These are phyloP conservation scores for Strongylocentrotus purpuratus DNA, from an alignment of 35 echinoderm and acorn worm species.

Conservation along the genomic window DNA sequence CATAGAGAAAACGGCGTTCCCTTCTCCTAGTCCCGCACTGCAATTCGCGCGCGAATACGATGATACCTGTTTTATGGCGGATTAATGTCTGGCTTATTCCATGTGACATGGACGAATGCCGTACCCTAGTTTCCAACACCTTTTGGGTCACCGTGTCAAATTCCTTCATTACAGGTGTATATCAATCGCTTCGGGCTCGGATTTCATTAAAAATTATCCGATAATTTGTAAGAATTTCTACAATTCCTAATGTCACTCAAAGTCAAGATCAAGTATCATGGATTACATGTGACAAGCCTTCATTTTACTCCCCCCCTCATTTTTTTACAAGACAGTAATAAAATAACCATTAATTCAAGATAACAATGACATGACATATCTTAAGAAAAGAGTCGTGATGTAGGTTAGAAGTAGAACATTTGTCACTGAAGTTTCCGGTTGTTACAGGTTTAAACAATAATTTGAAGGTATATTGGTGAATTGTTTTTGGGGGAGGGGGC, in stretches of 20 bases:
- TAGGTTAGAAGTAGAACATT: no score
- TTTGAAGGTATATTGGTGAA: no score
- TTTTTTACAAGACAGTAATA: no score
- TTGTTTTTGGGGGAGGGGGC: no score
- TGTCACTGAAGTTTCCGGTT: no score
- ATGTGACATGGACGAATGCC: constrained; percentile 16
- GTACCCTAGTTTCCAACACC: constrained; percentile 8
- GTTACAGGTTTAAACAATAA: no score
- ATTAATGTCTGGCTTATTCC: constrained; percentile 21
- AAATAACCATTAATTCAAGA: no score
- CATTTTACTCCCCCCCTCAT: no score
- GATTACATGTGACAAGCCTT: background rate
- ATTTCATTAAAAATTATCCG: background rate
- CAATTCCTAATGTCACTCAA: background rate
- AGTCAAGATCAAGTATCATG: background rate
- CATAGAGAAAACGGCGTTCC: background rate
- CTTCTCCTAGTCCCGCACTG: background rate
- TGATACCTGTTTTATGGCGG: constrained; percentile 30
- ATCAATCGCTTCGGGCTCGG: background rate
- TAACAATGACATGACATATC: no score
- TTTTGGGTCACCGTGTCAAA: background rate
- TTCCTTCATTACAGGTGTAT: constrained; percentile 47
- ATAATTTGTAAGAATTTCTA: constrained; percentile 14
- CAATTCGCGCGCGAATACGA: background rate
- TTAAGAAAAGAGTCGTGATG: no score